These are phyloP conservation scores for Pteromalus puparum DNA, from an alignment of 1,140 invertebrate species.

Conservation along the genomic window DNA sequence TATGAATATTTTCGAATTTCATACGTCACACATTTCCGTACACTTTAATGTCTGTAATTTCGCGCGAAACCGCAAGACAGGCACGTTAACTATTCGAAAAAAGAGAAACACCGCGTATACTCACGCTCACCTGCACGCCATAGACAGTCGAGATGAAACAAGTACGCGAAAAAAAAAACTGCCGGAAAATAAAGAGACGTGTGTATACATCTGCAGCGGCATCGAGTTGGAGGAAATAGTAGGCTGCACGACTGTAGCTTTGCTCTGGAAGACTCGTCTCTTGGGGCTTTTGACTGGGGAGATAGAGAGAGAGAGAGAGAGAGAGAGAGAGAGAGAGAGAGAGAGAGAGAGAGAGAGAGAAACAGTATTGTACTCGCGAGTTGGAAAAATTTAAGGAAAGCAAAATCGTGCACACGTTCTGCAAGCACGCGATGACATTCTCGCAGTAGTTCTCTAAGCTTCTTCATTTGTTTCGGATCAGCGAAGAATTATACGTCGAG, in stretches of 20 bases:
- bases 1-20: no score
- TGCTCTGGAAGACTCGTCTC: background rate
- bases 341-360: no score
- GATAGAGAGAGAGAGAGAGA: no score
- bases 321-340: no score
- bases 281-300: background rate
- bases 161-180: background rate
- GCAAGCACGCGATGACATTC: background rate
- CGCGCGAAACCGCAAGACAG: no score
- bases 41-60: no score
- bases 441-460: background rate
- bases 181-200: constrained; percentile 18
- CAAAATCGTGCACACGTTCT: background rate
- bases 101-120: no score
- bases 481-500: constrained; percentile 10
- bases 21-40: no score
- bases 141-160: background rate
- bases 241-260: background rate
- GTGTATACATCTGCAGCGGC: background rate
- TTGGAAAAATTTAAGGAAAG: constrained; percentile 13
- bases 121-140: background rate
- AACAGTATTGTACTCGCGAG: background rate
- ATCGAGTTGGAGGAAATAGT: constrained; percentile 13
- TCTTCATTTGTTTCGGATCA: constrained; percentile 39
- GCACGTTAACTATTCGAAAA: no score